Base-by-base conservation (phyloP, 1,140 invertebrate genomes). In the Globodera ellingtonae region DNA sequence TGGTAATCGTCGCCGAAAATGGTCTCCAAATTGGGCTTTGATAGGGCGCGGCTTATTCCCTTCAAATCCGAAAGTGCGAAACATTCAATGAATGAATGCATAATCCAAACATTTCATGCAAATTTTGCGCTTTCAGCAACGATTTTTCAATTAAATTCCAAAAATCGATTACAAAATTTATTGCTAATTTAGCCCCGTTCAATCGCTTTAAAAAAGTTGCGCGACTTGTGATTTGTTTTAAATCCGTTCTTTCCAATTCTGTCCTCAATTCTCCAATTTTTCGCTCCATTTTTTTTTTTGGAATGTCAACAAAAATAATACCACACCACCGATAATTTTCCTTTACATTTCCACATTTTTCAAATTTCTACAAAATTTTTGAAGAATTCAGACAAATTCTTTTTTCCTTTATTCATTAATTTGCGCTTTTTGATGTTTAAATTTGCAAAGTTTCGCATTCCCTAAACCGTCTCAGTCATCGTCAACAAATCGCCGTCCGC, bases 401-500 rank as follows among this genome's bases (percentile, higher is more conserved):
- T 69, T 18, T 44, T 69, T n/a, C 0, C 21, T 69, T 69, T 69
- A 4, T 69, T 8, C 10, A 21, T 44, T 24, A 69, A 2, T 65
- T 65, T 13, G 59, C 59, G 59, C 13, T 15, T 62, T 69, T 24
- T 18, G 3, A 4, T 44, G 9, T 21, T n/a, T 69, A 69, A 24
- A 24, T 69, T 9, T 24, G 10, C n/a, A 44, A 21, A 21, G 7
- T 67, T 67, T 67, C 15, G 7, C n/a, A 21, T 44, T 44, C 24
- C 67, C 67, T 70, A 15, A 62, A 18, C 21, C 4, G 15, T 15
- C 66, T 21, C 15, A 77, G 75, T 77, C 9, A 50, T 62, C 21
- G 59, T 67, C 13, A 69, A 77, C 75, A 62, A 52, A 50, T 77
- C 75, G 13, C 44, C 62, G 21, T 35, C 56, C 65, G 46, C 4